Conservation (phyloP, 2,888 invertebrate genomes). For the Steinernema scapterisci region DNA sequence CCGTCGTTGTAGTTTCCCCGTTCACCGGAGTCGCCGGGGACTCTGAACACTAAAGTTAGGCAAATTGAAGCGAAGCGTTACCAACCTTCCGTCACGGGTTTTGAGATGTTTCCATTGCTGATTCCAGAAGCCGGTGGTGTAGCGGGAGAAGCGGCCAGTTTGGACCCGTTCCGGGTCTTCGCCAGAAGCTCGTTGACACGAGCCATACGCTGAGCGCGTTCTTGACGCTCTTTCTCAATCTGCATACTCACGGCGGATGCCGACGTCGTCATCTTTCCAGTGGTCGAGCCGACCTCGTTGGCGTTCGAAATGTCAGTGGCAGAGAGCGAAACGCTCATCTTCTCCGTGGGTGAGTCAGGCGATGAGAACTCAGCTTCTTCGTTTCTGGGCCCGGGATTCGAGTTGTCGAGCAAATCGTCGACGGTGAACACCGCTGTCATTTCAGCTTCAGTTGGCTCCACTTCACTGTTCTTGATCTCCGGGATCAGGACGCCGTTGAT, state of each 20-base stretch:
- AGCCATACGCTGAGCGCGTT: constrained; percentile 14
- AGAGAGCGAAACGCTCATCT: background rate
- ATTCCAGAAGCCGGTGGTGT: background rate
- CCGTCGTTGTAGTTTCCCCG: constrained; percentile 27
- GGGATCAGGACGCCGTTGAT: too few species aligned
- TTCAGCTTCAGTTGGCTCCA: background rate
- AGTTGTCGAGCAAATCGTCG: background rate
- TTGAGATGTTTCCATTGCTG: background rate
- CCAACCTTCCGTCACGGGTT: constrained; percentile 20
- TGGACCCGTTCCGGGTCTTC: constrained; percentile 23
- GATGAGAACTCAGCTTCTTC: background rate
- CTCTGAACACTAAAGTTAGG: background rate
- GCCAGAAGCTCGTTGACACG: constrained; percentile 3
- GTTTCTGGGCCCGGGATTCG: background rate
- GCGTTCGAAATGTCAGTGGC: background rate
- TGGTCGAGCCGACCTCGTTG: background rate
- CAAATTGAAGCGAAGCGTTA: background rate
- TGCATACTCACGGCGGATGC: background rate
- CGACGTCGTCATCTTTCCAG: constrained; percentile 12
- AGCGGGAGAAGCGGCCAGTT: background rate
- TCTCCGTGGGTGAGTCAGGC: background rate
- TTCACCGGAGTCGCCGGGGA: constrained; percentile 19
- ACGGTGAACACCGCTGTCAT: background rate
- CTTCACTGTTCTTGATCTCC: background rate
- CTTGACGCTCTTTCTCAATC: constrained; percentile 16